These are phyloP conservation scores for Zaprionus lachaisei DNA, from an alignment of 1,140 invertebrate species.

Conservation along the genomic window DNA sequence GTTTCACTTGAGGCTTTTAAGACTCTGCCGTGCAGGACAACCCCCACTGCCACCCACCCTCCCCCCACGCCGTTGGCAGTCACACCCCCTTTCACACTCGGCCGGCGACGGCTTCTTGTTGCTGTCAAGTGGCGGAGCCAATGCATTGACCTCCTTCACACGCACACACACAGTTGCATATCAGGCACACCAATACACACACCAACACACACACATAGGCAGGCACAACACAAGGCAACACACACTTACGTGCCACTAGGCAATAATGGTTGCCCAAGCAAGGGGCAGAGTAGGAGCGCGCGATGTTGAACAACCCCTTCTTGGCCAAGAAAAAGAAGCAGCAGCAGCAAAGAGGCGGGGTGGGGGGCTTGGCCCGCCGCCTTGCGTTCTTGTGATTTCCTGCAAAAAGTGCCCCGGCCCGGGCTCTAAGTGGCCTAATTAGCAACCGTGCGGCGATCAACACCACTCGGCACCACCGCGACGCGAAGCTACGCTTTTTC, in stretches of 20 bases:
- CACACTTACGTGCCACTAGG: constrained; percentile 70
- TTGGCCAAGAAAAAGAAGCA: not conserved
- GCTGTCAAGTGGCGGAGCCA: constrained; percentile 52
- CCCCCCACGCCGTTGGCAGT: not conserved
- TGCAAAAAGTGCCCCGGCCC: constrained; percentile 61
- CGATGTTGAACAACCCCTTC: constrained; percentile 49
- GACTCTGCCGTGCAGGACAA: not conserved
- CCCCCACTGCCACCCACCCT: not conserved
- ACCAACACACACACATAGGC: constrained; percentile 31
- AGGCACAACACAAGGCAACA: constrained; percentile 22
- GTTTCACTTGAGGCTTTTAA: constrained; percentile 9
- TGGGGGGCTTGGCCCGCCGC: constrained; percentile 4
- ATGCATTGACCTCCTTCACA: constrained; percentile 70
- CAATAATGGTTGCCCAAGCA: constrained; percentile 60
- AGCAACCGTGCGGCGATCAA: constrained; percentile 80
- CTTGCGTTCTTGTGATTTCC: constrained; percentile 66
- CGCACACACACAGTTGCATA: constrained; percentile 43
- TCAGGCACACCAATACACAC: constrained; percentile 21
- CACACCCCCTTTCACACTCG: not conserved
- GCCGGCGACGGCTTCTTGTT: constrained; percentile 24
- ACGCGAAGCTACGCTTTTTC: constrained; percentile 9
- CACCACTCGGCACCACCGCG: constrained; percentile 69
- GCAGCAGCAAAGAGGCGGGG: not conserved
- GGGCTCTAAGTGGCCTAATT: constrained; percentile 79
- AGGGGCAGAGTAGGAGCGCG: not conserved